Evolutionary conservation across 2,113 vertebrate species (phyloP).

Genomic region (Rhinogobius similis): DNA sequence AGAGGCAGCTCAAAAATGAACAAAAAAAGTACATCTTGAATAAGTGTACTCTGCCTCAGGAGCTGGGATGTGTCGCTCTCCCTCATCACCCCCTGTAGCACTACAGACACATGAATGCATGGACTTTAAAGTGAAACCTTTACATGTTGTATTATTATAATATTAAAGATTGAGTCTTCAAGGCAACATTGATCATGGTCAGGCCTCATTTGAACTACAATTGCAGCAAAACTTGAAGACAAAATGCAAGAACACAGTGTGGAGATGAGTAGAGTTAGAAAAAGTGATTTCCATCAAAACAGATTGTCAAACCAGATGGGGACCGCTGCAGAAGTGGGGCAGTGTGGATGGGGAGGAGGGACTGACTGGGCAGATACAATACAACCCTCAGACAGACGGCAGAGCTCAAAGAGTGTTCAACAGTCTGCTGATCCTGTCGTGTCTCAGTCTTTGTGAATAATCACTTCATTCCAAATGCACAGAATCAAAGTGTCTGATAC

Average conservation of each 20-base stretch:
- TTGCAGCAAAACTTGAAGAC: slow-evolving; percentile 65
- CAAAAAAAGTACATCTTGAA: too few relatives aligned
- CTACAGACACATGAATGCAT: too few relatives aligned
- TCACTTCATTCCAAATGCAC: slow-evolving; percentile 28
- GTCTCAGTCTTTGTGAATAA: slow-evolving; percentile 56
- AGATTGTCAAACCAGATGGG: slow-evolving; percentile 82
- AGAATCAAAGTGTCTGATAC: slow-evolving; percentile 20
- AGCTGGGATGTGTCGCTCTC: too few relatives aligned
- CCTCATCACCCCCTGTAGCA: too few relatives aligned
- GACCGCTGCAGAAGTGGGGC: slow-evolving; percentile 71
- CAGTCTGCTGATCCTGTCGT: slow-evolving; percentile 33
- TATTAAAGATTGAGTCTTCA: not conserved
- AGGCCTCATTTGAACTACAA: slow-evolving; percentile 67
- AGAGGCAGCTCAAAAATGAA: too few relatives aligned
- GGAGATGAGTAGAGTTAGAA: slow-evolving; percentile 49
- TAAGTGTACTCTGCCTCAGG: too few relatives aligned
- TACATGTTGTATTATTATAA: not conserved
- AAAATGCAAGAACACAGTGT: slow-evolving; percentile 46
- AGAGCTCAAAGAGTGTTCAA: slow-evolving; percentile 46
- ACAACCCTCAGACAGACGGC: slow-evolving; percentile 45
- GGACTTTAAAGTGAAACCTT: too few relatives aligned
- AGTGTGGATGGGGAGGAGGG: slow-evolving; percentile 59
- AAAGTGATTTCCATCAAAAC: slow-evolving; percentile 78
- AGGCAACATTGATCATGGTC: slow-evolving; percentile 67
- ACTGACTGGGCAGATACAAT: slow-evolving; percentile 69